These are phyloP conservation scores for Pristionchus entomophagus DNA, from an alignment of 2,888 invertebrate species.

Conservation along the genomic window DNA sequence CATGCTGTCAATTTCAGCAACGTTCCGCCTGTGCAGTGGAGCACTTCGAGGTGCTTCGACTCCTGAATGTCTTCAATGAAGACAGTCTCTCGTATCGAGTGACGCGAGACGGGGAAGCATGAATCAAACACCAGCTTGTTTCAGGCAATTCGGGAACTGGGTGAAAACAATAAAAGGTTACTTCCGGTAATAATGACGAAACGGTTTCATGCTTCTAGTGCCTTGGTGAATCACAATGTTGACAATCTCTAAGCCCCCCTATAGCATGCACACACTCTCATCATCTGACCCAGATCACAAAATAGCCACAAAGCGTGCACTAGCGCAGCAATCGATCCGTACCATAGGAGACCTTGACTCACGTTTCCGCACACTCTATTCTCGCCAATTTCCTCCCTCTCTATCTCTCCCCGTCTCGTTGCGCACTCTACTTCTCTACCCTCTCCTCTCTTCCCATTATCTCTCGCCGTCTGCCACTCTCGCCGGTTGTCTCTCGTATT, in stretches of 20 bases:
- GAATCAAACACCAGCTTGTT: not conserved
- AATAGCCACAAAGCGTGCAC: too few species aligned
- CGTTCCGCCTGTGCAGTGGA: not conserved
- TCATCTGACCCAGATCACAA: too few species aligned
- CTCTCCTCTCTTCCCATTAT: not conserved
- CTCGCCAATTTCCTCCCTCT: not conserved
- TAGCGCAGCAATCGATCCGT: too few species aligned
- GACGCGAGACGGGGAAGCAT: not conserved
- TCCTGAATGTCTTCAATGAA: not conserved
- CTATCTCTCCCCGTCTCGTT: not conserved
- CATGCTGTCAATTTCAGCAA: not conserved
- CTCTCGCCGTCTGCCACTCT: not conserved
- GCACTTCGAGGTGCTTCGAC: constrained; percentile 17
- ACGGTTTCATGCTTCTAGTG: too few species aligned
- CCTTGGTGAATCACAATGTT: too few species aligned
- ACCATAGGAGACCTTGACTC: too few species aligned
- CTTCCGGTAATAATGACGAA: too few species aligned
- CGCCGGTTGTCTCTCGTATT: not conserved
- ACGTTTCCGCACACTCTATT: not conserved
- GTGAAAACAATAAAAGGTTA: too few species aligned
- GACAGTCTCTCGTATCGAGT: not conserved
- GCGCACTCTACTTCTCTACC: not conserved
- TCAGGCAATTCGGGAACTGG: too few species aligned
- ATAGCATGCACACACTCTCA: too few species aligned
- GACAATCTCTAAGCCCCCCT: too few species aligned